Evolutionary conservation across 2,888 invertebrate species (phyloP).

Genomic region (Ectobius pallidus): DNA sequence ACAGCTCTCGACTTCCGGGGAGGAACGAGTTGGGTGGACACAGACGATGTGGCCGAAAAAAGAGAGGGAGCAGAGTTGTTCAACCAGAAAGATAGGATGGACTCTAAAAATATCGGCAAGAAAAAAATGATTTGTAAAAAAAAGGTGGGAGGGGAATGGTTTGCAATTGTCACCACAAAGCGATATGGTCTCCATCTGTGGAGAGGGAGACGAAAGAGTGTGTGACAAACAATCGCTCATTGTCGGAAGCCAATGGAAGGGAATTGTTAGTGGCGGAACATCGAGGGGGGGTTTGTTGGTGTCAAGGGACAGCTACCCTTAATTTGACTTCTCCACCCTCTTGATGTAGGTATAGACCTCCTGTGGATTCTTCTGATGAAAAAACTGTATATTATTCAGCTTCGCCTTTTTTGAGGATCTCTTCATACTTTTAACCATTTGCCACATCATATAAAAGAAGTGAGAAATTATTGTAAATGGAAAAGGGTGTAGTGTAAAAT

Average conservation of each 20-base stretch:
- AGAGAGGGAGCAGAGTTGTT: constrained; percentile 6
- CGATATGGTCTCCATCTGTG: constrained; percentile 27
- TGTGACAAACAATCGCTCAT: constrained; percentile 39
- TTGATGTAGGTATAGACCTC: constrained; percentile 34
- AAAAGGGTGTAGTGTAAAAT: background rate
- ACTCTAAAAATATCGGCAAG: constrained; percentile 13
- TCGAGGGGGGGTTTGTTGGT: background rate
- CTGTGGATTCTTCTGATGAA: constrained; percentile 30
- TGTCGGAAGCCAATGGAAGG: constrained; percentile 33
- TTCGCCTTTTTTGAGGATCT: background rate
- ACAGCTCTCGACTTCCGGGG: background rate
- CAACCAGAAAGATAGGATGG: constrained; percentile 35
- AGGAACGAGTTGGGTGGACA: constrained; percentile 10
- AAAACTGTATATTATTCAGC: constrained; percentile 11
- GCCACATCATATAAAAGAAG: constrained; percentile 10
- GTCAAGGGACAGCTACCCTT: constrained; percentile 29
- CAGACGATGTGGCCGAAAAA: constrained; percentile 35
- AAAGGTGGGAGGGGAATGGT: constrained; percentile 28
- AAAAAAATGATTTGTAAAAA: constrained; percentile 14
- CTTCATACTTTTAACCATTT: constrained; percentile 21
- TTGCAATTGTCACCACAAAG: constrained; percentile 39
- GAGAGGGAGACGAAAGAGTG: constrained; percentile 1
- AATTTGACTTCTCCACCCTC: constrained; percentile 40
- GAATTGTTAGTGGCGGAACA: background rate
- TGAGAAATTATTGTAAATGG: background rate